Evolutionary conservation across 2,113 vertebrate genomes (phyloP), one percentile per base, ranked within the genome.

Genomic region (Ramphastos sulfuratus): DNA sequence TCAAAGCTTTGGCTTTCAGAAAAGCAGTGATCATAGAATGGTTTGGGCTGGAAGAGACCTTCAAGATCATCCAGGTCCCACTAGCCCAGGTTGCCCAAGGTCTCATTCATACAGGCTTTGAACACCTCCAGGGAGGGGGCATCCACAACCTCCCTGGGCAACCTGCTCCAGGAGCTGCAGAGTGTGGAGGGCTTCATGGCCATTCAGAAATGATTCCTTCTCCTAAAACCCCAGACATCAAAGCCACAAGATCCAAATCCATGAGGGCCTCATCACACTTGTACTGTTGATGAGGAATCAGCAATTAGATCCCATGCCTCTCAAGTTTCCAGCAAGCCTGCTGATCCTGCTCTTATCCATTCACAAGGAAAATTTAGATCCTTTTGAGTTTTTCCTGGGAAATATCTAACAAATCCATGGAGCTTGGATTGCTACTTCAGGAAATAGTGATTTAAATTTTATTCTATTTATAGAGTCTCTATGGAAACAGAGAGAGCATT

Each of bases 391-490:
- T 8, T 35, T 90, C 79, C 66, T n/a, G 0, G 48, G 82, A 91
- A 94, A 91, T 42, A 12, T 0, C 44, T 12, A 64, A 80, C 0
- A 69, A 87, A 80, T n/a, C 74, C 4, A 28, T 5, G 1, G 44
- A 28, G 61, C 67, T 24, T 1, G 4, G 84, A 54, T 18, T 30
- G 64, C 91, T 86, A n/a, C 93, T 95, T 13, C 27, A 59, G 84
- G 82, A 91, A 95, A 97, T 75, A 66, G 86, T 42, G 78, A 94
- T 93, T 95, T 64, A 77, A 95, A 97, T 95, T 94, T 97, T 92
- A 86, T 97, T 97, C 98, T 98, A 98, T 97, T 98, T 98, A 96
- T 98, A 97, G 95, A 77, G 95, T 98, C 96, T 98, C 98, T 98
- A 98, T 98, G 98, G 98, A 97, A 98, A 98, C 97, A 24, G 97